phyloP scores from a whole-genome alignment of 1,140 invertebrate genomes.

The Anagrus nilaparvatae region DNA sequence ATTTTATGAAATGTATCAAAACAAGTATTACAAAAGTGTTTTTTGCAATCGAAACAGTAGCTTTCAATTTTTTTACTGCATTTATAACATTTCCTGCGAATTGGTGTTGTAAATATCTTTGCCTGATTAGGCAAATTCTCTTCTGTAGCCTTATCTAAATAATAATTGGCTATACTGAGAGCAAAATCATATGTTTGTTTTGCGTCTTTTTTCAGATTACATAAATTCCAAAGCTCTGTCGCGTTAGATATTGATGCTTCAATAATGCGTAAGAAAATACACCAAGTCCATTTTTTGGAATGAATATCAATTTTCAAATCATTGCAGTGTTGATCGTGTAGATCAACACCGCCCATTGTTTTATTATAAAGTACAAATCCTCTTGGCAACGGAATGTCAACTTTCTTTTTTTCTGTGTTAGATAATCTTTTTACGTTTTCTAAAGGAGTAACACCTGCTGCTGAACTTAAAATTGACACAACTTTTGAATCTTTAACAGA shows the following conservation, averaged over 20 bases:
- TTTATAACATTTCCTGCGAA: too few species aligned
- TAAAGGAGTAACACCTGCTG: constrained; percentile 12
- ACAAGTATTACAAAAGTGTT: too few species aligned
- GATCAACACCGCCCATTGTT: constrained; percentile 17
- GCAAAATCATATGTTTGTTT: too few species aligned
- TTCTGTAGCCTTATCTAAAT: too few species aligned
- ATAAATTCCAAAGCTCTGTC: too few species aligned
- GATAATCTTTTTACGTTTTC: constrained; percentile 3
- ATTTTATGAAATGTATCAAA: too few species aligned
- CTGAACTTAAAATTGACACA: constrained; percentile 15
- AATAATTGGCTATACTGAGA: too few species aligned
- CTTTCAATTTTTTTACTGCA: too few species aligned
- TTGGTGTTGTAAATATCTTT: too few species aligned
- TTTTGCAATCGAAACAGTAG: too few species aligned
- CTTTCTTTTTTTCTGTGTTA: constrained; percentile 6
- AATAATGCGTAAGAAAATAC: constrained; percentile 16
- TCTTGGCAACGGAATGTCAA: constrained; percentile 3
- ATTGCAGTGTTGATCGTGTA: constrained; percentile 17
- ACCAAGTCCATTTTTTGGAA: constrained; percentile 20
- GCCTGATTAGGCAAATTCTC: too few species aligned
- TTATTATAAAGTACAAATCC: constrained; percentile 7
- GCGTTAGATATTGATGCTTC: constrained; percentile 15
- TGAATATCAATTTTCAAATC: constrained; percentile 15
- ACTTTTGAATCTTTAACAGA: constrained; percentile 16
- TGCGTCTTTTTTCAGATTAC: too few species aligned